Conservation (phyloP, 2,113 vertebrate genomes). For the Acanthochromis polyacanthus region DNA sequence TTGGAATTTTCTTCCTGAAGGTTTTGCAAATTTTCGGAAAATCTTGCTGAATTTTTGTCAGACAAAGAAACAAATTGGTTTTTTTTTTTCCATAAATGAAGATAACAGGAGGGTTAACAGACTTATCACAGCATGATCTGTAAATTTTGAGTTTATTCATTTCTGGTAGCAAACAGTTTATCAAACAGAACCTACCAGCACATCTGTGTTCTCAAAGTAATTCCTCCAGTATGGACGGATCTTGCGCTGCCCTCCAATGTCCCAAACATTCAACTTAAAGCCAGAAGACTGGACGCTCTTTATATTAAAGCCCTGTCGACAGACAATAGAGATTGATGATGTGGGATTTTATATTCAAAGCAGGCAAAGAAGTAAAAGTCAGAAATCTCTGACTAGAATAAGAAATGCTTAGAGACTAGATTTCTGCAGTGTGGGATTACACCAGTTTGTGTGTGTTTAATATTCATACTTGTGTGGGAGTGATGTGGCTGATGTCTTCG, state of each 20-base stretch:
- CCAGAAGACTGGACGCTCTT: conserved; percentile 95
- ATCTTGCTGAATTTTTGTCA: too few relatives aligned
- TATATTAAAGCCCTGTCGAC: conserved; percentile 93
- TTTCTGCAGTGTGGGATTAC: background rate
- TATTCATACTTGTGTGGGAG: conserved; percentile 90
- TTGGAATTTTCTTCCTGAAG: too few relatives aligned
- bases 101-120: too few relatives aligned
- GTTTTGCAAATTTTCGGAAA: too few relatives aligned
- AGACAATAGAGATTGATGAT: background rate
- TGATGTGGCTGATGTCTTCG: conserved; percentile 95
- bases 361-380: background rate
- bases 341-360: background rate
- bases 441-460: conserved; percentile 1
- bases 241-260: conserved; percentile 95
- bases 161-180: background rate
- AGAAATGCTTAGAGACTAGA: background rate
- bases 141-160: background rate
- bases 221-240: conserved; percentile 97
- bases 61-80: too few relatives aligned
- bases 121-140: background rate
- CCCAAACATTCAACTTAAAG: conserved; percentile 97
- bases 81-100: too few relatives aligned
- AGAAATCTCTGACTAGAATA: background rate
- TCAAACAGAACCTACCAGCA: conserved; percentile 86
- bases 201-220: conserved; percentile 97